A percentile compares a stretch with the other conserved stretches of the same genome.
Evolutionary conservation across 2,888 invertebrate species (phyloP).

Genomic region (Pocota personata): DNA sequence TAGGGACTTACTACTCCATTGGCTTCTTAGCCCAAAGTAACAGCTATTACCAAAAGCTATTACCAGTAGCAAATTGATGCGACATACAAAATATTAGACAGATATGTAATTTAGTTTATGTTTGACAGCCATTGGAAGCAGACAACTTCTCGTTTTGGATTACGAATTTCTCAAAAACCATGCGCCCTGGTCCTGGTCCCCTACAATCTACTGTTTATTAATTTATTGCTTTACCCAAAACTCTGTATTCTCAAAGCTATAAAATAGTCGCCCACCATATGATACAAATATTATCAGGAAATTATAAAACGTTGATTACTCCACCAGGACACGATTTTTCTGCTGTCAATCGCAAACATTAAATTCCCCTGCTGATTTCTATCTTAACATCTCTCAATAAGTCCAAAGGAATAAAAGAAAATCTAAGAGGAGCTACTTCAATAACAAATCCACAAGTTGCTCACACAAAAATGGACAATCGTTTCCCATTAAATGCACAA

Average conservation of each 20-base stretch:
- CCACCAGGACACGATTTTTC: slow-evolving; percentile 5
- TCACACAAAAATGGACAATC: slow-evolving; percentile 57
- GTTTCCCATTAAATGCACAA: slow-evolving; percentile 67
- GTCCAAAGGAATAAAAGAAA: not conserved
- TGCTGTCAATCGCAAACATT: slow-evolving; percentile 42
- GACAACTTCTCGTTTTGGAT: too few species aligned
- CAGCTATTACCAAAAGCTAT: too few species aligned
- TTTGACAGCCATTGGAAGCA: too few species aligned
- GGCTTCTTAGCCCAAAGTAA: too few species aligned
- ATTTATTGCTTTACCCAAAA: too few species aligned
- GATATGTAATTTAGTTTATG: too few species aligned
- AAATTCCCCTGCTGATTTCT: slow-evolving; percentile 30
- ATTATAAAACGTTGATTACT: slow-evolving; percentile 48
- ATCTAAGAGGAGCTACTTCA: slow-evolving; percentile 22
- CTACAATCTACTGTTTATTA: too few species aligned
- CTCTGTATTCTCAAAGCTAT: not conserved
- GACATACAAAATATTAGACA: too few species aligned
- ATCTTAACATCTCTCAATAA: slow-evolving; percentile 18
- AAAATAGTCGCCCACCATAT: not conserved
- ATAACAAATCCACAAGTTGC: slow-evolving; percentile 61
- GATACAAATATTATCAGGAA: slow-evolving; percentile 19
- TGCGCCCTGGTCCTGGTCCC: too few species aligned
- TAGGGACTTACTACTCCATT: too few species aligned
- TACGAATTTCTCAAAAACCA: too few species aligned
- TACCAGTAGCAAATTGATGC: too few species aligned